Evolutionary conservation across 2,113 vertebrate species (phyloP).

Genomic region (Myodes glareolus): DNA sequence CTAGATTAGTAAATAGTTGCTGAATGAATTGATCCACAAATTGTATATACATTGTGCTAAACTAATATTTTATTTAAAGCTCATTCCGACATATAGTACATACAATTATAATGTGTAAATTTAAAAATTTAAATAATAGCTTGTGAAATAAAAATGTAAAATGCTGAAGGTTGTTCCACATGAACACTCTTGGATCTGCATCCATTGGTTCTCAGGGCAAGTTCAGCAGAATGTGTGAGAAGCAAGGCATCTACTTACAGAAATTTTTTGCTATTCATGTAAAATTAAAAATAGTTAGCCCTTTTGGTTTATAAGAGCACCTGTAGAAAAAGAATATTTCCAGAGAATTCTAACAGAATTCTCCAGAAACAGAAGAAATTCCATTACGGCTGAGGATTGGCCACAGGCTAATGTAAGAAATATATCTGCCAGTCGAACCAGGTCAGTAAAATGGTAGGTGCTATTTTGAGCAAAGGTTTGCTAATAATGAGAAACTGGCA

Average conservation of each 20-base stretch:
- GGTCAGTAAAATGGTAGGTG: slow-evolving; percentile 31
- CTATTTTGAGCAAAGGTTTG: slow-evolving; percentile 65
- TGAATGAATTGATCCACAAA: neutral
- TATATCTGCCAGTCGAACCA: neutral
- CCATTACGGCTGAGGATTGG: neutral
- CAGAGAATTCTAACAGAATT: neutral
- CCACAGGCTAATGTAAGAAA: neutral
- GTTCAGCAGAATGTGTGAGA: neutral
- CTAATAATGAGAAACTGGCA: slow-evolving; percentile 34
- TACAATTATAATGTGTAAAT: neutral
- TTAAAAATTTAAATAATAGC: neutral
- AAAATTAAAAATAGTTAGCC: slow-evolving; percentile 12
- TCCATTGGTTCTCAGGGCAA: neutral
- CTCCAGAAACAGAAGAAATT: slow-evolving; percentile 4
- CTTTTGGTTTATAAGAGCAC: slow-evolving; percentile 49
- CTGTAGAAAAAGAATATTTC: neutral
- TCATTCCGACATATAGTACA: neutral
- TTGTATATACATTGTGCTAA: neutral
- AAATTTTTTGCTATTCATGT: neutral
- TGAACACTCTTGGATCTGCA: neutral
- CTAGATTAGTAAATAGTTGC: neutral
- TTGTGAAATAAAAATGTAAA: neutral
- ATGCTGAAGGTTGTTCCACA: neutral
- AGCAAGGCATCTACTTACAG: neutral
- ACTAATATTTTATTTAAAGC: neutral